Percentiles rank a stretch among this genome's conserved stretches.
Conservation (phyloP, 2,797 vertebrate genomes). For the Lithobates pipiens region DNA sequence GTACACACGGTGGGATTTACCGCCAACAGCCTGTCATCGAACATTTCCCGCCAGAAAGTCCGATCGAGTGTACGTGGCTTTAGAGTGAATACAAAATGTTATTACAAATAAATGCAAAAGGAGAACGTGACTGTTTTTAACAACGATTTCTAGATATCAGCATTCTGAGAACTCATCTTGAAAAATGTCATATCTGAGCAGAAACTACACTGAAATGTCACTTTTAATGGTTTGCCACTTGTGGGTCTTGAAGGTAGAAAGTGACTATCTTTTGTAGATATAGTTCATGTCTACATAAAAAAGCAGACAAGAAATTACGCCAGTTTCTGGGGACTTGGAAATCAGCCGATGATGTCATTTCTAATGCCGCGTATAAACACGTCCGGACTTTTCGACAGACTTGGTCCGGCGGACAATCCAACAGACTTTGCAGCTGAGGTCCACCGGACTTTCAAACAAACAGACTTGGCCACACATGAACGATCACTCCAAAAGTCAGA, state of each 20-base stretch:
- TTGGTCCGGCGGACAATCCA: no score
- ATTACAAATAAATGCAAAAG: not conserved
- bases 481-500: no score
- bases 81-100: not conserved
- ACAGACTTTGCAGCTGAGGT: no score
- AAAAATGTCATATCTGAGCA: not conserved
- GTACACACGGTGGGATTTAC: no score
- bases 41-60: no score
- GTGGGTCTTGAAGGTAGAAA: conserved; percentile 44
- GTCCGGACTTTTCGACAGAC: no score
- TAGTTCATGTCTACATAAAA: not conserved
- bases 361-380: no score
- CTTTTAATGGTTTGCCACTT: conserved; percentile 7
- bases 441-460: no score
- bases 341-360: not conserved
- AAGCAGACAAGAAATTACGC: not conserved
- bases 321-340: not conserved
- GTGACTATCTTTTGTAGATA: not conserved
- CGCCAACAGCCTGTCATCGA: no score
- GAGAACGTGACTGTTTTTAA: not conserved
- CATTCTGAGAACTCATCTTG: not conserved
- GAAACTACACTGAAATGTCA: conserved; percentile 55
- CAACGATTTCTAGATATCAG: not conserved
- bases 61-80: no score
- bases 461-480: no score